These are phyloP conservation scores for Druon quercuslanigerum DNA, from an alignment of 1,140 invertebrate species.

Conservation along the genomic window DNA sequence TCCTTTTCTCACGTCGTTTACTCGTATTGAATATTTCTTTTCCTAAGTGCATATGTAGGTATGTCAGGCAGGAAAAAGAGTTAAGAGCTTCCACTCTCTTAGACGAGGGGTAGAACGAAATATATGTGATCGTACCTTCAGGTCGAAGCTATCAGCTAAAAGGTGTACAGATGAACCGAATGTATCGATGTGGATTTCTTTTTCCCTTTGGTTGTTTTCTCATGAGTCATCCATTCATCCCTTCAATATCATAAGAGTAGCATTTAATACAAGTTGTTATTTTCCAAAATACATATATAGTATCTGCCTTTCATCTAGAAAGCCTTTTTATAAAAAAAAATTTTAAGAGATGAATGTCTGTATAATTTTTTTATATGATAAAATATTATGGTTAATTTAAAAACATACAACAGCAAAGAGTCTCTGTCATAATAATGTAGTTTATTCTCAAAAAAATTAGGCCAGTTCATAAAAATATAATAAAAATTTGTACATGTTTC, in stretches of 20 bases:
- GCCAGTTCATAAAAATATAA: too few relatives aligned
- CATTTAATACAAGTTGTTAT: slow-evolving; percentile 5
- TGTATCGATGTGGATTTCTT: neutral
- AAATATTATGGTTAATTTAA: too few relatives aligned
- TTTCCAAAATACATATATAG: neutral
- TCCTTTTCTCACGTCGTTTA: neutral
- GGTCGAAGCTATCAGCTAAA: slow-evolving; percentile 10
- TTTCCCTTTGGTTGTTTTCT: neutral
- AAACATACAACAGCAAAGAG: too few relatives aligned
- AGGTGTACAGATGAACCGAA: slow-evolving; percentile 10
- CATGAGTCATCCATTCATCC: neutral
- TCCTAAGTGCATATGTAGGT: slow-evolving; percentile 22
- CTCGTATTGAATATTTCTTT: slow-evolving; percentile 6
- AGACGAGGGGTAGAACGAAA: neutral
- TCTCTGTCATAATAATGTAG: too few relatives aligned
- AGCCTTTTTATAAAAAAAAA: too few relatives aligned
- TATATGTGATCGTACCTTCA: slow-evolving; percentile 16
- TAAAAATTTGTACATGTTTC: too few relatives aligned
- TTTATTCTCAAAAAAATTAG: too few relatives aligned
- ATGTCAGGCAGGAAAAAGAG: slow-evolving; percentile 6
- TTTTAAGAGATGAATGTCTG: too few relatives aligned
- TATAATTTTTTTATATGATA: too few relatives aligned
- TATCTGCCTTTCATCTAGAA: neutral
- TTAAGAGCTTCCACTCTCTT: slow-evolving; percentile 18
- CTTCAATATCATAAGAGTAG: neutral